Percentiles rank a stretch among this genome's conserved stretches.
Conservation (phyloP, 2,113 vertebrate species). For the Melanostigma gelatinosum region DNA sequence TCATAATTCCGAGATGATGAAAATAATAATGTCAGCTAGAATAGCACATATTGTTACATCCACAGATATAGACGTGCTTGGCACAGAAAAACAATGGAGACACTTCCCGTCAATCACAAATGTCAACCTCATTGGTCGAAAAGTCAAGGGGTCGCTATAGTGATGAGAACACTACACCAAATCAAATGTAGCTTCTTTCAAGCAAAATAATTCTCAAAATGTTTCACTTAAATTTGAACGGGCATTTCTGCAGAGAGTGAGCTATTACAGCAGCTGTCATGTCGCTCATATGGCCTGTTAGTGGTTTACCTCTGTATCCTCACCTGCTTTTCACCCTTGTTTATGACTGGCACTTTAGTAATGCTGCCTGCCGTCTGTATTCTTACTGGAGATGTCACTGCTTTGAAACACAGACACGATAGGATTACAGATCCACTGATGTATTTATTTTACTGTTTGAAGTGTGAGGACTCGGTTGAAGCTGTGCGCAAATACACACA, state of each 20-base stretch:
- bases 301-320: slow-evolving; percentile 9
- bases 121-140: not conserved
- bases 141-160: not conserved
- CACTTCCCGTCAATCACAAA: not conserved
- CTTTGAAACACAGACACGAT: not conserved
- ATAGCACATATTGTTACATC: not conserved
- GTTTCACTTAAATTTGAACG: not conserved
- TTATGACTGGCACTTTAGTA: slow-evolving; percentile 5
- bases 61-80: not conserved
- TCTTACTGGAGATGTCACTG: slow-evolving; percentile 1
- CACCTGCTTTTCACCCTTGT: slow-evolving; percentile 14
- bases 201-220: not conserved
- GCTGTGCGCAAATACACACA: not conserved
- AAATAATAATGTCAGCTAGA: too few relatives aligned
- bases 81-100: not conserved
- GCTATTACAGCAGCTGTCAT: not conserved
- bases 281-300: not conserved
- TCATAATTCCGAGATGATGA: too few relatives aligned
- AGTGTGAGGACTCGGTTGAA: not conserved
- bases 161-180: not conserved
- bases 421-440: not conserved
- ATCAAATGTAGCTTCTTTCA: not conserved
- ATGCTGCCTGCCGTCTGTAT: not conserved
- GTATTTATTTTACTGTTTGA: slow-evolving; percentile 8
- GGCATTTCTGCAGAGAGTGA: not conserved